Evolutionary conservation across 2,797 vertebrate species (phyloP).

Genomic region (Emydoidea blandingii): DNA sequence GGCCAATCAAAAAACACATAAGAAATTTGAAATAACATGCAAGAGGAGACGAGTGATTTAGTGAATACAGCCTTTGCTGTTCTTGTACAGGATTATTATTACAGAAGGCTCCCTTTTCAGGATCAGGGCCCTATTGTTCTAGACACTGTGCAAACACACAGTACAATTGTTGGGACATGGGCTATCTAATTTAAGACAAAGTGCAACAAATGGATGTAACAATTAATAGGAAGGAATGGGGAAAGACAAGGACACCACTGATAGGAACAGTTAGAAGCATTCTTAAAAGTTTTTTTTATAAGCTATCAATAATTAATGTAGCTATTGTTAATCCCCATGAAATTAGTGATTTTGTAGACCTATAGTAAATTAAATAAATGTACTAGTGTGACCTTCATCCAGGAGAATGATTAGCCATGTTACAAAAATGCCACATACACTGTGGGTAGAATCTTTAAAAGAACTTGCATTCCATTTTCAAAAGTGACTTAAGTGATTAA

Average conservation of each 20-base stretch:
- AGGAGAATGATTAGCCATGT: conserved; percentile 12
- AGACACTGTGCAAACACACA: conserved; percentile 54
- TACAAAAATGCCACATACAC: conserved; percentile 3
- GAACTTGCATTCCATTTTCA: conserved; percentile 19
- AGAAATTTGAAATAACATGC: conserved; percentile 59
- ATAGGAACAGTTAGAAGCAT: background rate
- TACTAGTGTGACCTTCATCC: background rate
- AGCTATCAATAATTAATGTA: background rate
- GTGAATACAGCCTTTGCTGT: background rate
- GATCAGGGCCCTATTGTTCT: conserved; percentile 70
- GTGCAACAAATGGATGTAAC: background rate
- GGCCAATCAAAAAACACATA: conserved; percentile 45
- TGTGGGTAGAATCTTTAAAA: background rate
- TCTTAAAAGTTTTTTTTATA: conserved; percentile 7
- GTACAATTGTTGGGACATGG: conserved; percentile 22
- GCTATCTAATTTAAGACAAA: conserved; percentile 61
- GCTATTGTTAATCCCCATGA: background rate
- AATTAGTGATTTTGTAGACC: background rate
- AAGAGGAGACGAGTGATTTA: conserved; percentile 53
- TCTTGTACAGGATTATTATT: conserved; percentile 27
- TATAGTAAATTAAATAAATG: background rate
- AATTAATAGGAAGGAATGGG: conserved; percentile 43
- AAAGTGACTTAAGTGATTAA: background rate
- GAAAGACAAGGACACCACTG: conserved; percentile 51
- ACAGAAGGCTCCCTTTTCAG: conserved; percentile 38